Base-by-base conservation (phyloP, 2,113 vertebrate genomes). In the Suricata suricatta region DNA sequence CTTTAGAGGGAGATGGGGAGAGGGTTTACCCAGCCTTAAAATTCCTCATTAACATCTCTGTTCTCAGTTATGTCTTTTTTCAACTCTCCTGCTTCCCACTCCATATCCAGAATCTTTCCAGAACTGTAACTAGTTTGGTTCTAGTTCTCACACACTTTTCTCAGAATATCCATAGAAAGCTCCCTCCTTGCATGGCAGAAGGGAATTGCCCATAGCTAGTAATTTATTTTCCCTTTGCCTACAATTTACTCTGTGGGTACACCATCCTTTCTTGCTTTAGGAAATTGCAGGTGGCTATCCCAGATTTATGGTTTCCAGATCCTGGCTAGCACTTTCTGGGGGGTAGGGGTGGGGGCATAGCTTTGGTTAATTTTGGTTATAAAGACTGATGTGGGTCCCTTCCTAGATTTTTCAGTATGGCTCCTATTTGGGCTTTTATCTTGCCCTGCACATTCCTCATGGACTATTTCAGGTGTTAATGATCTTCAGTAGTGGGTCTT, bases 381-480 rank as follows among this genome's bases (percentile, higher is more conserved):
- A 44, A 95, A 94, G 66, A 69, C 17, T 38, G 31, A 35, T 84
- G 16, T 41, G 66, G 4, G n/a, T 96, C 33, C 21, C n/a, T 96
- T 92, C 33, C 33, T 74, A 84, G 85, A 66, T 82, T 54, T 77
- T 14, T 14, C 23, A 25, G 7, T 47, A 47, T 82, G 63, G n/a
- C 33, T 92, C 47, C 33, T 82, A 27, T 88, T 88, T 7, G 66
- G 69, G 66, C 21, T 91, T 94, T 74, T 84, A 38, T 91, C 54
- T 88, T 83, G 47, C 14, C 38, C 7, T 76, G 47, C 13, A 54
- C 5, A 57, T 80, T 88, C 54, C 82, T 86, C 29, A n/a, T 14
- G 57, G 86, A 87, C 25, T 91, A 87, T 93, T 97, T 95, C 52
- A 97, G 71, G 27, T 17, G 21, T 93, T 95, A 68, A 79, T 96